Percentiles rank a stretch among this genome's conserved stretches.
Evolutionary conservation across 1,140 invertebrate genomes (phyloP).

Genomic region (Rhopalosiphum padi): DNA sequence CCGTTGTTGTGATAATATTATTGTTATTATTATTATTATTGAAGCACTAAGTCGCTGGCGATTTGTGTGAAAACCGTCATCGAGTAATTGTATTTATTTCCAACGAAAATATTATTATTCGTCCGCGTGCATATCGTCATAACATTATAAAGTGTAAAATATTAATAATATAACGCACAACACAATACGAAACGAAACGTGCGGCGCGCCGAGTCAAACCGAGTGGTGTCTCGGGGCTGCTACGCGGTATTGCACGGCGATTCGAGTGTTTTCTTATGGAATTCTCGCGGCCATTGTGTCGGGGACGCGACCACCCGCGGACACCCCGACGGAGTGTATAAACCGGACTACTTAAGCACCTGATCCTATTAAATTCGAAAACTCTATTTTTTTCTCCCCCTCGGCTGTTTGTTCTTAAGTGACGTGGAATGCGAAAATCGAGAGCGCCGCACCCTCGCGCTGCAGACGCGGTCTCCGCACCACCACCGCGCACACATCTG

Average conservation of each 20-base stretch:
- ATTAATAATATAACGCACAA: not conserved
- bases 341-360: slow-evolving; percentile 48
- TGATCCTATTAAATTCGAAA: slow-evolving; percentile 44
- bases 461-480: not conserved
- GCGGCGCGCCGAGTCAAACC: not conserved
- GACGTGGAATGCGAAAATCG: slow-evolving; percentile 54
- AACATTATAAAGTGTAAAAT: not conserved
- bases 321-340: slow-evolving; percentile 20
- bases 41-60: not conserved
- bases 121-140: not conserved
- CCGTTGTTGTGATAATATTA: not conserved
- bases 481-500: not conserved
- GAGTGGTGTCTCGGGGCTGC: no score
- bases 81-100: not conserved
- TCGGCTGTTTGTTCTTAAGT: slow-evolving; percentile 23
- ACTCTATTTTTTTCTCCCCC: not conserved
- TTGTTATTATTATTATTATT: slow-evolving; percentile 3
- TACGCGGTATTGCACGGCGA: not conserved
- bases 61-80: slow-evolving; percentile 15
- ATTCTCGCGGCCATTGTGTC: slow-evolving; percentile 29
- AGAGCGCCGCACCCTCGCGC: not conserved
- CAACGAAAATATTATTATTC: slow-evolving; percentile 24
- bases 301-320: slow-evolving; percentile 38
- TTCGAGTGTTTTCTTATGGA: slow-evolving; percentile 50
- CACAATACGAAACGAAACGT: not conserved